Conservation (phyloP, 2,113 vertebrate genomes). For the Vulpes ferrilata region DNA sequence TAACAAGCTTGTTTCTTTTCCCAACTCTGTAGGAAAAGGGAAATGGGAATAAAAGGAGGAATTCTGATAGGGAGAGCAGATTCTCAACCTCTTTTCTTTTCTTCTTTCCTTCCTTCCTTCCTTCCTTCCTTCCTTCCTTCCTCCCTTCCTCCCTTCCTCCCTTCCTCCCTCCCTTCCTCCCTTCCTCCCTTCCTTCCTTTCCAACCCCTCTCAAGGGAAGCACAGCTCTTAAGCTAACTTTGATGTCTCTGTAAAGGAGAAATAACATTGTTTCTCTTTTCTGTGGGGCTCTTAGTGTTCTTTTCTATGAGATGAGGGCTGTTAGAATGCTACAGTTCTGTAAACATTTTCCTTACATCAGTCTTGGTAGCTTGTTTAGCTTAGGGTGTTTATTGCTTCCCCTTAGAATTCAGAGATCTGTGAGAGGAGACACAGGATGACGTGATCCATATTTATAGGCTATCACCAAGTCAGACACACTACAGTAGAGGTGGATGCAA, state of each 20-base stretch:
- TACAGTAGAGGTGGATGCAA: background rate
- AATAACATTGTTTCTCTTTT: background rate
- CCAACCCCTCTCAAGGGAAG: background rate
- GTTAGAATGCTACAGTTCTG: background rate
- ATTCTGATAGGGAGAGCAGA: background rate
- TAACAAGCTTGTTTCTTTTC: slow-evolving; percentile 46
- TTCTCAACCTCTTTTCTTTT: background rate
- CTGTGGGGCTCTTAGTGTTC: background rate
- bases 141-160: no score
- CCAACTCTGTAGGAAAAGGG: background rate
- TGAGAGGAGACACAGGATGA: background rate
- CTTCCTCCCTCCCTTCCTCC: no score
- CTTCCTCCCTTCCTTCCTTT: no score
- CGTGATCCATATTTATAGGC: background rate
- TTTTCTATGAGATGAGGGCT: background rate
- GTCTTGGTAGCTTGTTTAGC: background rate
- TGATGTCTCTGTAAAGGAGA: background rate
- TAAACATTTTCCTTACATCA: background rate
- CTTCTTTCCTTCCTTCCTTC: no score
- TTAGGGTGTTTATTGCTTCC: background rate
- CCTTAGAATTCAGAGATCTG: background rate
- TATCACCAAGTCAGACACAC: background rate
- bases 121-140: no score
- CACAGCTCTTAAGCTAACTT: background rate
- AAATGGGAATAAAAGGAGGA: slow-evolving; percentile 13